These are phyloP conservation scores for Chaitophorus viminalis DNA, from an alignment of 2,888 invertebrate species.

Conservation along the genomic window DNA sequence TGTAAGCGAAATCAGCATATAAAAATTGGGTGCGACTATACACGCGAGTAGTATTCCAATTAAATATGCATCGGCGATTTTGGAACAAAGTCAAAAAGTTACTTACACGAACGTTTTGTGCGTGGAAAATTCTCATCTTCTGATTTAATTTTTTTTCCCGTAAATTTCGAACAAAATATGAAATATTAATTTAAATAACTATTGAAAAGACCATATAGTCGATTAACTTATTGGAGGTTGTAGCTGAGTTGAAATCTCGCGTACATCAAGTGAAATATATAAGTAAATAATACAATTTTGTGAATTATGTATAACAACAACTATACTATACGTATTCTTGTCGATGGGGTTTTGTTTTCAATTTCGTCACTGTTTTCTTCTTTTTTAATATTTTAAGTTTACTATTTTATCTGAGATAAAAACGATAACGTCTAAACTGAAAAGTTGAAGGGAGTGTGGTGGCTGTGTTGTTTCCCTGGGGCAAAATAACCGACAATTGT, in stretches of 20 bases:
- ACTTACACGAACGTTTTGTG: not conserved
- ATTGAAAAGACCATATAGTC: not conserved
- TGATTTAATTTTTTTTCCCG: no score
- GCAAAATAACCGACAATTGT: slow-evolving; percentile 58
- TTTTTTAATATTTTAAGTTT: slow-evolving; percentile 18
- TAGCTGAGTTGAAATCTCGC: not conserved
- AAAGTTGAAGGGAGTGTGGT: slow-evolving; percentile 33
- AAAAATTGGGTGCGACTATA: not conserved
- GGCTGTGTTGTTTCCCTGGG: slow-evolving; percentile 44
- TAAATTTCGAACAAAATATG: not conserved
- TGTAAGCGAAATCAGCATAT: slow-evolving; percentile 29
- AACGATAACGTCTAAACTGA: slow-evolving; percentile 37
- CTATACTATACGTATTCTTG: not conserved
- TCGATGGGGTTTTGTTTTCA: slow-evolving; percentile 4
- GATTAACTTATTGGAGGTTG: not conserved
- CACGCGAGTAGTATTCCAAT: slow-evolving; percentile 15
- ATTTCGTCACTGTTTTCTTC: not conserved
- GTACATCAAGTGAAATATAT: not conserved
- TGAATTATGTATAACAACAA: not conserved
- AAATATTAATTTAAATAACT: not conserved
- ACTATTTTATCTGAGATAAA: slow-evolving; percentile 44
- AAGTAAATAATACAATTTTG: not conserved
- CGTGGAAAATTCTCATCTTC: not conserved
- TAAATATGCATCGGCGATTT: slow-evolving; percentile 55
- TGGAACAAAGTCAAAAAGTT: slow-evolving; percentile 55